These are phyloP conservation scores for Gallirallus australis DNA, from an alignment of 2,797 vertebrate species.

Conservation along the genomic window DNA sequence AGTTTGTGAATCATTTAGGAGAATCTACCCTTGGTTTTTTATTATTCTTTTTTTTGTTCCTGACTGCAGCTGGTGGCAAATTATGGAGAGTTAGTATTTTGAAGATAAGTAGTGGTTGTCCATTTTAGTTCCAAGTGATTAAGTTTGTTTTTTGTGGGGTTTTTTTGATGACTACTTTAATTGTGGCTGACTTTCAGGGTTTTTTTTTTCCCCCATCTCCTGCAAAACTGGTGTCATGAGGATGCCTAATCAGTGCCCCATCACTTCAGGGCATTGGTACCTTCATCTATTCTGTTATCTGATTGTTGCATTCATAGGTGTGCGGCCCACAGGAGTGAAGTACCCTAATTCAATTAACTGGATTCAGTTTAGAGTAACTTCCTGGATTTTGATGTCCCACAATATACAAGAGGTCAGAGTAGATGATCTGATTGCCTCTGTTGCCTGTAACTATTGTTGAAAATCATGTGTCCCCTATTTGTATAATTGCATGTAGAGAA, in stretches of 20 bases:
- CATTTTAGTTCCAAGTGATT: not conserved
- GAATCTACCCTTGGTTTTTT: not conserved
- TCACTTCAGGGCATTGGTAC: no score
- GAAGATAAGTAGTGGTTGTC: not conserved
- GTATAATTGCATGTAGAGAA: not conserved
- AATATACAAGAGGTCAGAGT: not conserved
- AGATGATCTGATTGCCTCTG: not conserved
- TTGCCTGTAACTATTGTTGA: not conserved
- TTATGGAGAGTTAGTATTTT: not conserved
- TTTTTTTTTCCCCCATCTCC: no score
- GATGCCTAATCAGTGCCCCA: not conserved
- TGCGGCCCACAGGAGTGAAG: not conserved
- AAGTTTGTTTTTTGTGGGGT: not conserved
- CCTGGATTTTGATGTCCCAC: not conserved
- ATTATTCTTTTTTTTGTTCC: not conserved
- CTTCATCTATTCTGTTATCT: not conserved
- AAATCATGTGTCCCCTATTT: not conserved
- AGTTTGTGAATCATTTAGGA: not conserved
- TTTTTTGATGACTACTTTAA: not conserved
- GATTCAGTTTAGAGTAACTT: not conserved
- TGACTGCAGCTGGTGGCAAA: not conserved
- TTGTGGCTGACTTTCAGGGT: not conserved
- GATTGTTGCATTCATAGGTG: not conserved
- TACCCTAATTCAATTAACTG: not conserved
- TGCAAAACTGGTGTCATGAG: not conserved